A percentile compares a stretch with the other conserved stretches of the same genome.
phyloP scores from a whole-genome alignment of 2,113 vertebrate species.

The Scomber japonicus region DNA sequence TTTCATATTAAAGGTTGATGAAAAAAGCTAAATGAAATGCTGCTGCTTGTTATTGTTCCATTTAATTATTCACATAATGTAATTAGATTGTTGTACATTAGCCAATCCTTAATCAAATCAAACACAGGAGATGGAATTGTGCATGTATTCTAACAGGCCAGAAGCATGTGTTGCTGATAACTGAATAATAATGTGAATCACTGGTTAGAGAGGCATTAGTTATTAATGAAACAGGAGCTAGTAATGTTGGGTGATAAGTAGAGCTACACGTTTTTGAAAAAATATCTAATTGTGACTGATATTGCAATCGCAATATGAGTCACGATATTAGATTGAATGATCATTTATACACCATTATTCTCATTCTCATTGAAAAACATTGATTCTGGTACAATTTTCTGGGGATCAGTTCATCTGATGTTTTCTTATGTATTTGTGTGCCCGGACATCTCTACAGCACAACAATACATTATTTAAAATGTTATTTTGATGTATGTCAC shows the following conservation, averaged over 20 bases:
- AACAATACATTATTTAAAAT: too few species aligned
- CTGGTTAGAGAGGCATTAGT: neutral
- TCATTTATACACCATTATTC: too few species aligned
- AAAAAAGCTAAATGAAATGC: slow-evolving; percentile 19
- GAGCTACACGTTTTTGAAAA: neutral
- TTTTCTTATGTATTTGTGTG: too few species aligned
- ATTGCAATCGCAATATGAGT: too few species aligned
- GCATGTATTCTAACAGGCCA: neutral
- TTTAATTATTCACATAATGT: slow-evolving; percentile 55
- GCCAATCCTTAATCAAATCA: slow-evolving; percentile 26
- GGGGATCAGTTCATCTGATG: too few species aligned
- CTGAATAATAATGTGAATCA: slow-evolving; percentile 20
- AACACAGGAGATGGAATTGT: neutral
- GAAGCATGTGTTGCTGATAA: slow-evolving; percentile 19
- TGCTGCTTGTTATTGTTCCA: slow-evolving; percentile 45
- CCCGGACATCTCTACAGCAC: too few species aligned
- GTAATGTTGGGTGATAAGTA: neutral
- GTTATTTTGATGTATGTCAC: too few species aligned
- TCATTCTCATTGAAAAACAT: too few species aligned
- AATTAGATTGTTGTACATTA: slow-evolving; percentile 47
- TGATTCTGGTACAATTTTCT: too few species aligned
- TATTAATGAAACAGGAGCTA: neutral
- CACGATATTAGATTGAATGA: too few species aligned
- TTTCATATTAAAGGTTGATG: slow-evolving; percentile 45
- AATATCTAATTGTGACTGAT: neutral